phyloP scores from a whole-genome alignment of 2,888 invertebrate species.

The Oxyteleia sp. region DNA sequence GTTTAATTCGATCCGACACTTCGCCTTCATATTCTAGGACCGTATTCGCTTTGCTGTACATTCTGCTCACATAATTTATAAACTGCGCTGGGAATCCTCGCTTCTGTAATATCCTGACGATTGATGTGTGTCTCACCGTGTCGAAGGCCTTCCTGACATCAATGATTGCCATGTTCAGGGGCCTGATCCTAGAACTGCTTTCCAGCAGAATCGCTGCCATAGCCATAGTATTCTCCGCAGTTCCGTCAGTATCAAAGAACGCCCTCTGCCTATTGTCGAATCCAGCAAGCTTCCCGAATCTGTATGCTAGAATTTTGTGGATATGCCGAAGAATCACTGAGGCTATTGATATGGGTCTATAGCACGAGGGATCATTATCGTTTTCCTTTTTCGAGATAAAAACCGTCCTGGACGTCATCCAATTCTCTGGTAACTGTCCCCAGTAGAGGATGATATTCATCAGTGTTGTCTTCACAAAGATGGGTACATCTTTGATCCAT shows the following conservation, averaged over 20 bases:
- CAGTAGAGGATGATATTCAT: not conserved
- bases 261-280: not conserved
- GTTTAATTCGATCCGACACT: not conserved
- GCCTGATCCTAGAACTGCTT: not conserved
- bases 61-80: not conserved
- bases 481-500: not conserved
- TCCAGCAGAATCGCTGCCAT: not conserved
- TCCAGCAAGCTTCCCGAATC: not conserved
- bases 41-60: not conserved
- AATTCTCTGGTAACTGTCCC: not conserved
- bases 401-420: not conserved
- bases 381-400: conserved; percentile 18
- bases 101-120: not conserved
- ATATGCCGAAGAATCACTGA: conserved; percentile 61
- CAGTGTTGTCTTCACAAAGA: not conserved
- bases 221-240: not conserved
- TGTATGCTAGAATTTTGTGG: conserved; percentile 65
- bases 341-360: conserved; percentile 39
- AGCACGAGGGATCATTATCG: not conserved
- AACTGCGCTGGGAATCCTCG: not conserved
- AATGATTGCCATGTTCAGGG: not conserved
- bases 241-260: not conserved
- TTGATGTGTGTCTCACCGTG: not conserved
- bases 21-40: not conserved
- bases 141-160: not conserved